Evolutionary conservation across 2,797 vertebrate species (phyloP).

Genomic region (Protonibea diacanthus): DNA sequence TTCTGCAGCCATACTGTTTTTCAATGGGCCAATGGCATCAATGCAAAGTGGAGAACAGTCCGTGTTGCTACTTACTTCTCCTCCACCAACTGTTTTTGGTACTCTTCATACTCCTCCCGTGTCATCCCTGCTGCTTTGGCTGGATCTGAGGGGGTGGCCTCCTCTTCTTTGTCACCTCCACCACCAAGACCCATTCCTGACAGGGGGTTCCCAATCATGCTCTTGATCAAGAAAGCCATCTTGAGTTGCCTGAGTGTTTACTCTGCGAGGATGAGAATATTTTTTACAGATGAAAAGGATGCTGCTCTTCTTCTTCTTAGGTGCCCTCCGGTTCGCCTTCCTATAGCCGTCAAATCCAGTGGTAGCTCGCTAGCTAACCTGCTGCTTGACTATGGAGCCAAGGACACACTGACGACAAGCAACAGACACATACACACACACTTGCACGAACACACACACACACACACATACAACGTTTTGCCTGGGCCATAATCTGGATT

Average conservation of each 20-base stretch:
- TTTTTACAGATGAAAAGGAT: constrained; percentile 35
- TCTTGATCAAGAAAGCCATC: constrained; percentile 97
- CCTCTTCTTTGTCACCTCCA: constrained; percentile 91
- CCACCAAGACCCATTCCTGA: constrained; percentile 96
- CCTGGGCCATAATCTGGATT: constrained; percentile 95
- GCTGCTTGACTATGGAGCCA: constrained; percentile 83
- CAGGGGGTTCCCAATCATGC: constrained; percentile 94
- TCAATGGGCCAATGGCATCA: constrained; percentile 13
- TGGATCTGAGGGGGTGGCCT: constrained; percentile 90
- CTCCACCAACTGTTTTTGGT: constrained; percentile 97
- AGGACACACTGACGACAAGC: constrained; percentile 87
- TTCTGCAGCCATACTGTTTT: constrained; percentile 41
- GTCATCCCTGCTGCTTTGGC: constrained; percentile 96
- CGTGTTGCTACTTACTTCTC: constrained; percentile 93
- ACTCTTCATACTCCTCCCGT: constrained; percentile 97
- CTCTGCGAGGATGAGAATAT: constrained; percentile 33
- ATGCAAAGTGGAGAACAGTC: constrained; percentile 40
- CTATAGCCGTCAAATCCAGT: constrained; percentile 75
- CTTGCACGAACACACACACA: constrained; percentile 67
- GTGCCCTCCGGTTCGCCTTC: constrained; percentile 62
- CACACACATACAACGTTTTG: constrained; percentile 77
- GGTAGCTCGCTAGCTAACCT: constrained; percentile 82
- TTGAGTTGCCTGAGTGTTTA: constrained; percentile 40
- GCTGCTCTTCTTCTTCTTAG: constrained; percentile 49
- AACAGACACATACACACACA: constrained; percentile 83